Base-by-base conservation (phyloP, 2,113 vertebrate species). In the Bufo bufo region DNA sequence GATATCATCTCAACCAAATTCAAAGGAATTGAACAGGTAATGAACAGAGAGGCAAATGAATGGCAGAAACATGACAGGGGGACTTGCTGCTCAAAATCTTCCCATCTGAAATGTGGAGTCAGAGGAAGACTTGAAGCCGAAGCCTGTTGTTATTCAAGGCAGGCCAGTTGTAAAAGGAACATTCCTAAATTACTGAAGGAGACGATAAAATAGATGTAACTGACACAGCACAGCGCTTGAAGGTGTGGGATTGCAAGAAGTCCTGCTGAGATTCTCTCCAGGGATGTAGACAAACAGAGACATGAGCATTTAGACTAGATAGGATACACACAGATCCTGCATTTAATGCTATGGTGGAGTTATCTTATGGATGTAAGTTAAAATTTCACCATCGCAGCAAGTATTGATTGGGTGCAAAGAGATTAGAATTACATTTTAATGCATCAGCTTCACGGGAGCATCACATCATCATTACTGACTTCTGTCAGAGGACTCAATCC, bases 1-100 rank as follows among this genome's bases (percentile, higher is more conserved):
- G 23, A 79, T 58, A 58, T 58, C 52, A 58, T 79, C 77, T 58
- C 52, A 33, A 79, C 20, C n/a, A 79, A 58, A 54, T 78, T 33
- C 77, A 79, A 79, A 79, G 50, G 50, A 56, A 78, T 56, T 56
- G 77, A n/a, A 78, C 33, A 78, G 52, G 23, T 52, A 78, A 78
- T 78, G 47, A 78, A 23, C 75, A 13, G 14, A 78, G 2, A 77
- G 47, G 16, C 49, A 52, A 78, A 54, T 54, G 49, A 58, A 58
- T 79, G 52, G 54, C 77, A 79, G 54, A 10, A 8, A 79, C 52
- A 79, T 79, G 77, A 54, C 77, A 58, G 52, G 50, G 50, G 0
- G 33, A 58, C 77, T 23, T 43, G 52, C 16, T 79, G n/a, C 77
- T 78, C 1, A 11, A 56, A 78, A 78, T 78, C 77, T 79, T 79